Evolutionary conservation across 2,888 invertebrate genomes (phyloP), one percentile per base, ranked within the genome.

Genomic region (Cosmopolites sordidus): DNA sequence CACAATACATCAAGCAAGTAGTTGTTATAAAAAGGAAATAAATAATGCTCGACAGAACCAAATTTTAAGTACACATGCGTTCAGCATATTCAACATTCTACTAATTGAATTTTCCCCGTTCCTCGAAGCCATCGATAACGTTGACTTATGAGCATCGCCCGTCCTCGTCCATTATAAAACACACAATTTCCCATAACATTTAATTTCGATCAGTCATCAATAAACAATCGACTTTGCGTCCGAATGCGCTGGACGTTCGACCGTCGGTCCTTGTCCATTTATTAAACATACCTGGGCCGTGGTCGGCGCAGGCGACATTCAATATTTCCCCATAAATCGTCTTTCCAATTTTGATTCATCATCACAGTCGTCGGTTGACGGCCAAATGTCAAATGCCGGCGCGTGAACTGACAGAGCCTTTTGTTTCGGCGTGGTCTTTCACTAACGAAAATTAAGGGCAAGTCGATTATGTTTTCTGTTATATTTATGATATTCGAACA

Each of bases 311-410:
- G n/a, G 11, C n/a, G 33, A 33, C 12, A 33, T 33, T 33, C 33
- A 33, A 33, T 33, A 33, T 33, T 33, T 33, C 33, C 33, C 33
- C 12, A 33, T 33, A 33, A 33, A 33, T 33, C n/a, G 33, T 33
- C 33, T 33, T 33, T 33, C 5, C 11, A 33, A 43, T 47, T 54
- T 54, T 54, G 54, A 54, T 50, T 49, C 50, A 45, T 54, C 45
- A 22, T 17, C 18, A 40, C 18, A 37, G 44, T 15, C 40, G 45
- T 33, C 52, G 3, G 43, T 33, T 53, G 53, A 53, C 53, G 27
- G 50, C 30, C 50, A 47, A 54, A 54, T 50, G 50, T 49, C 54
- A 54, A 43, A 50, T 47, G 46, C 47, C 38, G 50, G n/a, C 11
- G 33, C 33, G 33, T 4, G 22, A 22, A 8, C 8, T 22, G 22